Evolutionary conservation across 2,113 vertebrate species (phyloP).

Genomic region (Dolichotis patagonum): DNA sequence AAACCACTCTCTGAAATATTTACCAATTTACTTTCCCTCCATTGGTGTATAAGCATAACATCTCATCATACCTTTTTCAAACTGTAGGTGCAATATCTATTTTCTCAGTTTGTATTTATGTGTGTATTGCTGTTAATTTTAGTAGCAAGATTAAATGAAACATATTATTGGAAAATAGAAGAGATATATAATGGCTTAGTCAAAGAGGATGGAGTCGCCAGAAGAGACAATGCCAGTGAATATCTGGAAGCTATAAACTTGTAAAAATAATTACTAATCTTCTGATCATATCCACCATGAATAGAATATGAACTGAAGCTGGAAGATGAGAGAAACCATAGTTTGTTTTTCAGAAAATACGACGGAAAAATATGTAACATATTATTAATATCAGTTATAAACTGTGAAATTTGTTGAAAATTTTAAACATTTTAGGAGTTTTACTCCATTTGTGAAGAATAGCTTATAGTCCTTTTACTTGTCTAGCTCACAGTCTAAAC

Average conservation of each 20-base stretch:
- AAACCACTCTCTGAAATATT: not conserved
- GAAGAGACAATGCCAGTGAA: not conserved
- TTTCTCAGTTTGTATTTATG: not conserved
- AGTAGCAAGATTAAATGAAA: not conserved
- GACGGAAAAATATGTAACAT: not conserved
- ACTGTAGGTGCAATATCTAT: not conserved
- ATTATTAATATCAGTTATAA: not conserved
- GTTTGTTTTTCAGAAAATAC: not conserved
- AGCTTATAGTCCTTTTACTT: not conserved
- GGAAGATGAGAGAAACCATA: not conserved
- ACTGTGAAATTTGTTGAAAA: not conserved
- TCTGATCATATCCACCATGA: not conserved
- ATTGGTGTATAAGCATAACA: not conserved
- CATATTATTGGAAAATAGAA: not conserved
- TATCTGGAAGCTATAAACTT: not conserved
- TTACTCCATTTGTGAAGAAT: slow-evolving; percentile 7
- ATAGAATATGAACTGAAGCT: not conserved
- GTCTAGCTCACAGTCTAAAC: not conserved
- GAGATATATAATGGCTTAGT: not conserved
- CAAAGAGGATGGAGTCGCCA: not conserved
- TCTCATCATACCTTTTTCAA: not conserved
- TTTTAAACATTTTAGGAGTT: not conserved
- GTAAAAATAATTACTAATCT: not conserved
- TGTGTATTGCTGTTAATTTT: not conserved
- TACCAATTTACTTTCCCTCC: not conserved